These are phyloP conservation scores for Holotrichia oblita DNA, from an alignment of 1,140 invertebrate genomes.

Conservation along the genomic window DNA sequence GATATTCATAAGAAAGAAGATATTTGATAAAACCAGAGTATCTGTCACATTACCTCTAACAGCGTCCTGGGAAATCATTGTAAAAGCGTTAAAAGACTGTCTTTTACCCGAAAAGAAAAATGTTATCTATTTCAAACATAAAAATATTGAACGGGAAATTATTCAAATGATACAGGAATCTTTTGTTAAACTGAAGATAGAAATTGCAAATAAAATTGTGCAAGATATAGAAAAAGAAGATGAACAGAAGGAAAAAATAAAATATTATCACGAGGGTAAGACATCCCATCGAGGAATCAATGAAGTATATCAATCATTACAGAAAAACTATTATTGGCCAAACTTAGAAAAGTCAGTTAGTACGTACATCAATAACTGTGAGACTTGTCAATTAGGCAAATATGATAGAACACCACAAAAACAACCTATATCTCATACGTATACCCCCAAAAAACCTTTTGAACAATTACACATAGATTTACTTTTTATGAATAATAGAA, in stretches of 20 bases:
- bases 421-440: not conserved
- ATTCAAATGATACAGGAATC: too few species aligned
- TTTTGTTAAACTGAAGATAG: too few species aligned
- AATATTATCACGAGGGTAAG: not conserved
- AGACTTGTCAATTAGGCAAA: conserved; percentile 20
- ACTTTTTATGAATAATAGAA: conserved; percentile 12
- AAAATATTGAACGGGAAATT: too few species aligned
- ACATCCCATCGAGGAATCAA: too few species aligned
- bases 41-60: too few species aligned
- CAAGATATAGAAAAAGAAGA: not conserved
- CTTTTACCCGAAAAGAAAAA: too few species aligned
- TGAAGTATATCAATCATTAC: not conserved
- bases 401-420: conserved; percentile 31
- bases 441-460: conserved; percentile 6
- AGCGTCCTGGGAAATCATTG: too few species aligned
- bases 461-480: conserved; percentile 34
- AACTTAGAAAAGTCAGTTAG: not conserved
- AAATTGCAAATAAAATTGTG: not conserved
- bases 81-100: too few species aligned
- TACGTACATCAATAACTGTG: conserved; percentile 28
- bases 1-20: too few species aligned
- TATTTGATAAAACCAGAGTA: too few species aligned
- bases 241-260: not conserved
- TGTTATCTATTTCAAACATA: too few species aligned
- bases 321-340: not conserved